Evolutionary conservation across 2,888 invertebrate species (phyloP).

Genomic region (Nasonovia ribisnigri): DNA sequence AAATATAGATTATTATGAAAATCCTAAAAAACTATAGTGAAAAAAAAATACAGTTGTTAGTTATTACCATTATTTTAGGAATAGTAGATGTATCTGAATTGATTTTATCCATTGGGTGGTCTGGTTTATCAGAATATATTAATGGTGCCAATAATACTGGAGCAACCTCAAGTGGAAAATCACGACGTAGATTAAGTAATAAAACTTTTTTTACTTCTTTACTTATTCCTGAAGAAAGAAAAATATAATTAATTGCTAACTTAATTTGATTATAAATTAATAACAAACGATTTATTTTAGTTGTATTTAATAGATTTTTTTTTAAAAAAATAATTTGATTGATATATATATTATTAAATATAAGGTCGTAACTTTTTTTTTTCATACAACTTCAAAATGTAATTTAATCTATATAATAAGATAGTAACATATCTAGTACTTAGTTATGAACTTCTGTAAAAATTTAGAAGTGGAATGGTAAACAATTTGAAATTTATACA

Average conservation of each 20-base stretch:
- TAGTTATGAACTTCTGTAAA: too few relatives aligned
- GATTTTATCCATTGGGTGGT: slow-evolving; percentile 72
- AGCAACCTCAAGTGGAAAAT: slow-evolving; percentile 89
- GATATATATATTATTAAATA: not conserved
- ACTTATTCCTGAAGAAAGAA: slow-evolving; percentile 74
- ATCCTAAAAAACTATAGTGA: not conserved
- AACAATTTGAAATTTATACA: too few relatives aligned
- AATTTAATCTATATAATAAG: not conserved
- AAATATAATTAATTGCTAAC: not conserved
- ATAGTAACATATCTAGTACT: not conserved
- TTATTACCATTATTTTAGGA: slow-evolving; percentile 71
- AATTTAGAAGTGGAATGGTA: too few relatives aligned
- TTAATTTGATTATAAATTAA: too few relatives aligned
- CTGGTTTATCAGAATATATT: slow-evolving; percentile 79
- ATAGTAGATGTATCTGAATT: slow-evolving; percentile 71
- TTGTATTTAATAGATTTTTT: not conserved
- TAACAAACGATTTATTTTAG: not conserved
- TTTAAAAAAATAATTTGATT: not conserved
- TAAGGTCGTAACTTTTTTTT: not conserved
- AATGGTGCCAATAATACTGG: slow-evolving; percentile 91
- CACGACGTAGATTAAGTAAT: slow-evolving; percentile 83
- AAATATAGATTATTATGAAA: slow-evolving; percentile 70
- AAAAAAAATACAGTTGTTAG: not conserved
- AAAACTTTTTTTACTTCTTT: slow-evolving; percentile 84
- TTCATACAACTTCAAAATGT: not conserved